Evolutionary conservation across 1,140 invertebrate species (phyloP).

Genomic region (Philaenus spumarius): DNA sequence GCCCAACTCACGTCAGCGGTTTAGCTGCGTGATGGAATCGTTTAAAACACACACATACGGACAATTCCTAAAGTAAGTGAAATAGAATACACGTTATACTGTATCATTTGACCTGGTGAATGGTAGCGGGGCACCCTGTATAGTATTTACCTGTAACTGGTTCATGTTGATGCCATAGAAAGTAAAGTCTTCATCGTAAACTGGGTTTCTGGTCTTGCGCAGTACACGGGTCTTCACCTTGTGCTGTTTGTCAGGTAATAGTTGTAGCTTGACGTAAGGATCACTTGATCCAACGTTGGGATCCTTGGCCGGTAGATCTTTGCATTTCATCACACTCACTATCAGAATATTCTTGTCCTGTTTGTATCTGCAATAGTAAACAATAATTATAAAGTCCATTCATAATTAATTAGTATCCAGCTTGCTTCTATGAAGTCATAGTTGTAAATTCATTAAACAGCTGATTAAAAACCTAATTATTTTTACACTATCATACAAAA

Average conservation of each 20-base stretch:
- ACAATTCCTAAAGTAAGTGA: no score
- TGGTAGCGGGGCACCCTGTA: no score
- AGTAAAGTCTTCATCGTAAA: conserved; percentile 95
- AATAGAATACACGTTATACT: no score
- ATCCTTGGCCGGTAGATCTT: conserved; percentile 73
- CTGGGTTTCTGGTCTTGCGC: conserved; percentile 83
- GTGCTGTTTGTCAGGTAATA: conserved; percentile 91
- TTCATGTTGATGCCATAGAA: conserved; percentile 86
- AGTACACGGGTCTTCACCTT: conserved; percentile 92
- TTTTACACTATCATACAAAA: no score
- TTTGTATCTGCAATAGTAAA: conserved; percentile 55
- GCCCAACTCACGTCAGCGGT: no score
- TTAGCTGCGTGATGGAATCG: no score
- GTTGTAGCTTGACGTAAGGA: conserved; percentile 91
- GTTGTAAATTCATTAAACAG: not conserved
- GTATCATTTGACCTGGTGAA: no score
- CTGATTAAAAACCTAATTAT: no score
- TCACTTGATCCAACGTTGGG: conserved; percentile 60
- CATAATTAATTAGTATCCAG: no score
- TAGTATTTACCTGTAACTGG: conserved; percentile 65
- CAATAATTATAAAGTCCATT: not conserved
- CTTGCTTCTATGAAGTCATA: no score
- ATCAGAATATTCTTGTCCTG: conserved; percentile 82
- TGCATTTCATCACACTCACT: conserved; percentile 84
- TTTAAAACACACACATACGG: no score